Conservation (phyloP, 2,888 invertebrate species). For the Chorisops tibialis region DNA sequence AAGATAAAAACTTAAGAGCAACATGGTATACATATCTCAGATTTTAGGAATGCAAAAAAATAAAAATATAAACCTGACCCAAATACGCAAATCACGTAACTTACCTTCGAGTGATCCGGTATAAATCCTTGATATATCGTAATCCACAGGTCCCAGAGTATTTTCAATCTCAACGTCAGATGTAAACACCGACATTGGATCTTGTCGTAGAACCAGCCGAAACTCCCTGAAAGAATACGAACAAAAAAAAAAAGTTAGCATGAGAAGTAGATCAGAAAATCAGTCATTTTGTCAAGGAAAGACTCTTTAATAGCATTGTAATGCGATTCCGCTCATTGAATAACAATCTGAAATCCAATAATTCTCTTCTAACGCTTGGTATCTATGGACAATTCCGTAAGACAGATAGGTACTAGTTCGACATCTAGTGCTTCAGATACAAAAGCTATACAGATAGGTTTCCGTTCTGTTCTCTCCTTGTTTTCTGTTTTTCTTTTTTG, state of each 20-base stretch:
- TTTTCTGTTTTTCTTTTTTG: background rate
- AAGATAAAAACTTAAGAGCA: too few relatives aligned
- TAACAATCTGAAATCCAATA: background rate
- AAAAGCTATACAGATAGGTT: too few relatives aligned
- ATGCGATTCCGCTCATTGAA: background rate
- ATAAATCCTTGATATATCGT: constrained; percentile 71
- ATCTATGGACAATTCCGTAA: too few relatives aligned
- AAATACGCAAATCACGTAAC: too few relatives aligned
- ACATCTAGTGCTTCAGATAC: too few relatives aligned
- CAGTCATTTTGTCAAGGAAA: too few relatives aligned
- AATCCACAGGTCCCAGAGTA: constrained; percentile 64
- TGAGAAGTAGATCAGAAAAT: too few relatives aligned
- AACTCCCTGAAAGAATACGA: constrained; percentile 64
- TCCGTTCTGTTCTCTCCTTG: background rate
- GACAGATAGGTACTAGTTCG: too few relatives aligned
- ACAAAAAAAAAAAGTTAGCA: too few relatives aligned
- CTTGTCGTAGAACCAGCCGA: constrained; percentile 69
- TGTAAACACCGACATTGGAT: constrained; percentile 69
- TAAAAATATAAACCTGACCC: too few relatives aligned
- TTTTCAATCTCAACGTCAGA: constrained; percentile 75
- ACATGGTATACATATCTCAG: too few relatives aligned
- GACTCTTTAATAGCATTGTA: background rate
- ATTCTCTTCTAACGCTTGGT: background rate
- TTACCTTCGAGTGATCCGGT: constrained; percentile 76
- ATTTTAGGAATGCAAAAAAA: too few relatives aligned